phyloP scores from a whole-genome alignment of 2,113 vertebrate species.

The Todiramphus saurophagus region DNA sequence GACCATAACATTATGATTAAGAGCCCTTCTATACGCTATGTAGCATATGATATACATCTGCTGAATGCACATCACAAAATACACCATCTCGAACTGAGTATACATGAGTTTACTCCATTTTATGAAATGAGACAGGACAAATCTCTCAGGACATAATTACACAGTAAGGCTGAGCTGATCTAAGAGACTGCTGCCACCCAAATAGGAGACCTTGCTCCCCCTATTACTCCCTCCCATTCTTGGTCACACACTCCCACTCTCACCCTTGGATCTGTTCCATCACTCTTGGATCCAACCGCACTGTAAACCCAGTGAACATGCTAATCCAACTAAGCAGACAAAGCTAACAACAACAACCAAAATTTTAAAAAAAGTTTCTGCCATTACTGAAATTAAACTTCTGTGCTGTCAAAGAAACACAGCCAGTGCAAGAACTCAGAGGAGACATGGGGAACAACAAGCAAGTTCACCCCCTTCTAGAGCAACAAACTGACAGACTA shows the following conservation, averaged over 20 bases:
- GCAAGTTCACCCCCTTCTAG: neutral
- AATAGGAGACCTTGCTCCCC: neutral
- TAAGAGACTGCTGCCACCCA: neutral
- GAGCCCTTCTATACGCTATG: neutral
- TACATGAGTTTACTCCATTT: neutral
- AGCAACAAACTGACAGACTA: neutral
- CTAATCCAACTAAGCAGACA: neutral
- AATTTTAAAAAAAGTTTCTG: neutral
- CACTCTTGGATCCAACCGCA: neutral
- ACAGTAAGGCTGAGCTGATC: neutral
- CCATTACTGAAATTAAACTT: neutral
- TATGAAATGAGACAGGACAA: neutral
- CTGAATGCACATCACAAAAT: neutral
- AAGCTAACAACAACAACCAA: neutral
- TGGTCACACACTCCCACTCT: neutral
- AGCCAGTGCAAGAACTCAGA: neutral
- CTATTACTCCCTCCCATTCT: neutral
- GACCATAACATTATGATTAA: neutral
- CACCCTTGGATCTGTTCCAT: neutral
- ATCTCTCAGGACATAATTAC: neutral
- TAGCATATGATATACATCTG: neutral
- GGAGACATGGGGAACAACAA: neutral
- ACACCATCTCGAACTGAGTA: neutral
- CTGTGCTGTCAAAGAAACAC: neutral
- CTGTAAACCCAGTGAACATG: neutral